Base-by-base conservation (phyloP, 2,888 invertebrate genomes). In the Ditylenchus weischeri region DNA sequence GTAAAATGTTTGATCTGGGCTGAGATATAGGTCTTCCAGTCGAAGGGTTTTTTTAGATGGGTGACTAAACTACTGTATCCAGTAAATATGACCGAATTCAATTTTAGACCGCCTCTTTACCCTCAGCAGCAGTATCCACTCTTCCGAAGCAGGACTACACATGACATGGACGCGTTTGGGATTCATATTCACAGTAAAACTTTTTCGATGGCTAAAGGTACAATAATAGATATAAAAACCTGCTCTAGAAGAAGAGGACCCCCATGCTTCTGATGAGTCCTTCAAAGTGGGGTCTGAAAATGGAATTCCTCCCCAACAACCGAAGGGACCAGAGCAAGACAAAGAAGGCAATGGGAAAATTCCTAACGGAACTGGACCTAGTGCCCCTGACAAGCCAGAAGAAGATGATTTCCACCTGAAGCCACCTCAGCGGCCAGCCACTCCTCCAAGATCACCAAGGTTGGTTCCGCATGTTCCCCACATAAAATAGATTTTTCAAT, bases 121-220 rank as follows among this genome's bases (percentile, higher is more conserved):
- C 23, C 59, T 35, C 59, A 23, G 59, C 38, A 59, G 11, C 19
- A 21, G 10, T n/a, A 49, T 58, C 57, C 64, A 5, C 62, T 69
- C 43, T 69, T 67, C 66, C 36, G 48, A 21, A 51, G 66, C 48
- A 64, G 43, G 18, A 61, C 69, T 18, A 48, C 64, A 11, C 65
- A 68, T 51, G 78, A 79, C 19, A 75, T 78, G 47, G 80, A 80
- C 61, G 77, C 74, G 48, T 81, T 81, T 61, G 80, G 80, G 13
- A 69, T 80, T 51, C 75, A 79, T 54, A 67, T 79, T 59, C 74
- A 75, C 36, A 47, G 72, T 23, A 43, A 43, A 29, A 29, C 29
- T 29, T 29, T 29, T 29, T 29, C 29, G 3, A 29, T 43, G 8
- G 43, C 15, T 43, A 6, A 70, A 76, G 50, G 67, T 54, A 43